Evolutionary conservation across 2,113 vertebrate genomes (phyloP), one percentile per base, ranked within the genome.

Genomic region (Rafetus swinhoei): DNA sequence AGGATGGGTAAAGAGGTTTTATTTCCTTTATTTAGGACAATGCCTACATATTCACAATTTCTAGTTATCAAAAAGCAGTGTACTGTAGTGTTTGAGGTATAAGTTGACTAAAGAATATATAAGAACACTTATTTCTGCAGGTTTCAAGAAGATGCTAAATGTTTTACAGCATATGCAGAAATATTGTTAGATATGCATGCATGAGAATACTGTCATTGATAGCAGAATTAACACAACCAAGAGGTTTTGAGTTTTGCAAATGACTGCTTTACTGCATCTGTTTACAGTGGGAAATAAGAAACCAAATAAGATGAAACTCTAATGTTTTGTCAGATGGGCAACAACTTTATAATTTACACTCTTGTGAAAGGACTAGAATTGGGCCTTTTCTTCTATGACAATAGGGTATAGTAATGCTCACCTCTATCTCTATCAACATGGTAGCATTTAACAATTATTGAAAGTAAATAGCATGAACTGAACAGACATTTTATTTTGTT

Each of bases 21-120:
- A 12, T 91, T 96, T 92, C 57, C 53, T 92, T 90, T 93, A 39
- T 87, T 55, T 96, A 90, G 88, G 55, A 27, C 84, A 84, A 35
- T 79, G 89, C 60, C 86, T 35, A 91, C 15, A 35, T 95, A 88
- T 7, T 86, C 1, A 9, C 60, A 89, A 83, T 91, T 94, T 94
- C 84, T 90, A 97, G 53, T 93, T 95, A 96, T 90, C 88, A 96
- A 92, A 96, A 94, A 55, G 13, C 57, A 94, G 86, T 32, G 16
- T 86, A 88, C 39, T 88, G 87, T 89, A 97, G 90, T 82, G 65
- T 91, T 97, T 97, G 90, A 94, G 76, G 72, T 94, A 54, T 96
- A 93, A 85, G 87, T 81, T 97, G 93, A 79, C 82, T 90, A 93
- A 94, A 79, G 57, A 85, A 85, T 62, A 80, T 62, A 74, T 96